Evolutionary conservation across 1,140 invertebrate species (phyloP).

Genomic region (Drosophila rufa): DNA sequence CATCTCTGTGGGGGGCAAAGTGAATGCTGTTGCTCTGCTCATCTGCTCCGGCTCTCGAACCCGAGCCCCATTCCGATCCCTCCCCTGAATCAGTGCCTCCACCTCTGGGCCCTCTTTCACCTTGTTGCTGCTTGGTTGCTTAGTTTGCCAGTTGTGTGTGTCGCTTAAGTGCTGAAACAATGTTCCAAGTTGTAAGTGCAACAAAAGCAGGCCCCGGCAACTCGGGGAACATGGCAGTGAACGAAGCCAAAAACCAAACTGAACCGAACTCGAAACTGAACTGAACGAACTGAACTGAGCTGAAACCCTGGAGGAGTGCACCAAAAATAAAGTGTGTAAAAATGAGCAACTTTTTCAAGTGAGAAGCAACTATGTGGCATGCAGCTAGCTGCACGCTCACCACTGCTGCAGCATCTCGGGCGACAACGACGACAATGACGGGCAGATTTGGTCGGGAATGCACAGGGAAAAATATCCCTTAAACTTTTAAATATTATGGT

Average conservation of each 20-base stretch:
- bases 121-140: slow-evolving; percentile 34
- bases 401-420: slow-evolving; percentile 26
- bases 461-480: background rate
- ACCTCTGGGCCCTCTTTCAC: slow-evolving; percentile 27
- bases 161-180: slow-evolving; percentile 84
- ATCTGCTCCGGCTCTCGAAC: slow-evolving; percentile 30
- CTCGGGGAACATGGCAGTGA: slow-evolving; percentile 44
- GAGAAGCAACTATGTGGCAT: slow-evolving; percentile 77
- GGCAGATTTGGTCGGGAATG: slow-evolving; percentile 46
- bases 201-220: slow-evolving; percentile 50
- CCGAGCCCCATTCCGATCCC: slow-evolving; percentile 4
- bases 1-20: slow-evolving; percentile 69
- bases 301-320: slow-evolving; percentile 52
- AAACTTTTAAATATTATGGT: background rate
- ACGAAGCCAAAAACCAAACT: slow-evolving; percentile 39
- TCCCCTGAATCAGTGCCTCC: slow-evolving; percentile 22
- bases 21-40: slow-evolving; percentile 51
- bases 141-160: slow-evolving; percentile 65
- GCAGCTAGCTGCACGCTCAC: slow-evolving; percentile 41
- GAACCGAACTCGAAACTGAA: slow-evolving; percentile 21
- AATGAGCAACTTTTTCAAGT: slow-evolving; percentile 82
- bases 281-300: slow-evolving; percentile 24
- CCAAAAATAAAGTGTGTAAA: slow-evolving; percentile 83
- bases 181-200: slow-evolving; percentile 83
- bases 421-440: slow-evolving; percentile 57